Evolutionary conservation across 2,797 vertebrate species (phyloP).

Genomic region (Telmatherina bonti): DNA sequence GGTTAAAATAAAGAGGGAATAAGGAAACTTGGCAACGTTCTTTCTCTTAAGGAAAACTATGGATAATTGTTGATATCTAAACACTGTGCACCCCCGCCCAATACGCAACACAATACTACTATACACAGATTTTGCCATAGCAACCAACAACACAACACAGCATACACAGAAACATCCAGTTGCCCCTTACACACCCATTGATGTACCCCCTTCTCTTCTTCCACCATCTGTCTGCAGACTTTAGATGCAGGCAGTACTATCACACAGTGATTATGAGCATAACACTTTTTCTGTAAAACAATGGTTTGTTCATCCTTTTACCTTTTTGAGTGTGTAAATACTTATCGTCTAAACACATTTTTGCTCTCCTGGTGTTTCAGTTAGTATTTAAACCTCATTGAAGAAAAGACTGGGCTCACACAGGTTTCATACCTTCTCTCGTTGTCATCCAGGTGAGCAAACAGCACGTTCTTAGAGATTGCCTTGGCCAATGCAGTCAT

Average conservation of each 20-base stretch:
- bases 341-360: conserved; percentile 26
- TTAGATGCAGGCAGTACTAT: conserved; percentile 63
- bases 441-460: conserved; percentile 96
- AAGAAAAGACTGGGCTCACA: conserved; percentile 1
- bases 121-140: conserved; percentile 55
- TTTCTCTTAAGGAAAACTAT: conserved; percentile 30
- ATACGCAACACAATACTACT: conserved; percentile 53
- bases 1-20: conserved; percentile 27
- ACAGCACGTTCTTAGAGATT: conserved; percentile 97
- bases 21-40: conserved; percentile 37
- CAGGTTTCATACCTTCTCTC: conserved; percentile 90
- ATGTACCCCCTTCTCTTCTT: conserved; percentile 18
- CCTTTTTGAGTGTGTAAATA: conserved; percentile 18
- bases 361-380: conserved; percentile 1
- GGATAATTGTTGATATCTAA: conserved; percentile 59
- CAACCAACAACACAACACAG: conserved; percentile 58
- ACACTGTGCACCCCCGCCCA: conserved; percentile 51
- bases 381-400: neutral
- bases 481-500: conserved; percentile 98
- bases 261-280: conserved; percentile 61
- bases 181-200: conserved; percentile 22
- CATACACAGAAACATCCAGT: conserved; percentile 49
- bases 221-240: conserved; percentile 13
- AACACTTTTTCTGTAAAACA: conserved; percentile 31
- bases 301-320: conserved; percentile 23